Conservation (phyloP, 2,113 vertebrate genomes). For the Grammomys surdaster region DNA sequence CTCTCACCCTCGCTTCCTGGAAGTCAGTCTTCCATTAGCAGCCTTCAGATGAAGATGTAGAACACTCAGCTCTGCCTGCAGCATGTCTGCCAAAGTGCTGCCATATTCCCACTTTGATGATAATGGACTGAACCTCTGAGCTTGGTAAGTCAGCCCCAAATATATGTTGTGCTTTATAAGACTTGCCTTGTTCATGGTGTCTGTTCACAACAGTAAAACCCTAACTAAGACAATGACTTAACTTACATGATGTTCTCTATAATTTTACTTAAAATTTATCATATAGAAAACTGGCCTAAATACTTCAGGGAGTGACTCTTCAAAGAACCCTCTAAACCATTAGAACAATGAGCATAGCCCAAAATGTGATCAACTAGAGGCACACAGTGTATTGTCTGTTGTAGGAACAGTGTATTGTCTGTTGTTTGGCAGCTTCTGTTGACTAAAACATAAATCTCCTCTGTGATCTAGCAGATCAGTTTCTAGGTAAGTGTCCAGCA, state of each 20-base stretch:
- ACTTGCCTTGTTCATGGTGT: too few species aligned
- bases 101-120: too few species aligned
- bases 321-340: neutral
- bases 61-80: too few species aligned
- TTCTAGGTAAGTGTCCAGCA: neutral
- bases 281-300: neutral
- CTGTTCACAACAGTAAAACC: too few species aligned
- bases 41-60: too few species aligned
- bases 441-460: neutral
- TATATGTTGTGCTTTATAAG: too few species aligned
- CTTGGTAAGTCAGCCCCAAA: too few species aligned
- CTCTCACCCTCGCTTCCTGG: too few species aligned
- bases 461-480: neutral
- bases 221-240: neutral
- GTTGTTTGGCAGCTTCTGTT: neutral
- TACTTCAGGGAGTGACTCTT: neutral
- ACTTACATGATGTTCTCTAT: neutral
- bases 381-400: neutral
- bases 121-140: too few species aligned
- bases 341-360: neutral
- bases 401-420: neutral
- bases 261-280: neutral
- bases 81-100: too few species aligned
- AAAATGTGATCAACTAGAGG: neutral
- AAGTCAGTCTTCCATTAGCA: too few species aligned